A percentile compares a stretch with the other conserved stretches of the same genome.
phyloP scores from a whole-genome alignment of 2,888 invertebrate genomes.

The Cistogaster globosa region DNA sequence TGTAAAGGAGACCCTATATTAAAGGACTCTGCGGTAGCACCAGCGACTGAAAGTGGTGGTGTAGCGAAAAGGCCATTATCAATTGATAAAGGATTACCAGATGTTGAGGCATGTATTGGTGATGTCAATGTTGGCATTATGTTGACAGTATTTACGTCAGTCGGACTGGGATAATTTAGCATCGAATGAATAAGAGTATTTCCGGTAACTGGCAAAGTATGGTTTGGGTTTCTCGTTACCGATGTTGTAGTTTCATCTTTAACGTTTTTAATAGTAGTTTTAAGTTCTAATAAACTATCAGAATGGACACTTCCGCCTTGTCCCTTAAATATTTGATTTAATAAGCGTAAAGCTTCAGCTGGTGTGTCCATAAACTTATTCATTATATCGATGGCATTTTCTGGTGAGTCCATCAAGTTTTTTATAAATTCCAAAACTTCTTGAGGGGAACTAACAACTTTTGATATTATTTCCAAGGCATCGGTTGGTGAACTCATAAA shows the following conservation, averaged over 20 bases:
- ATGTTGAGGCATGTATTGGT: conserved; percentile 18
- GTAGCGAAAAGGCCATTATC: conserved; percentile 38
- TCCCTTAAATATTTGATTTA: conserved; percentile 82
- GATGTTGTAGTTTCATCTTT: not conserved
- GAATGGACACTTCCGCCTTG: conserved; percentile 39
- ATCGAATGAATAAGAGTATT: conserved; percentile 77
- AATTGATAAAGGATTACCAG: conserved; percentile 13
- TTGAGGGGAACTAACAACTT: conserved; percentile 82
- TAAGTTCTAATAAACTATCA: not conserved
- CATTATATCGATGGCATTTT: conserved; percentile 82
- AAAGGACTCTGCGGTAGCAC: conserved; percentile 22
- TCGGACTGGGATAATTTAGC: conserved; percentile 74
- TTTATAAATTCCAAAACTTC: conserved; percentile 82
- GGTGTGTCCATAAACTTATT: conserved; percentile 83
- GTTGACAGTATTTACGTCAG: conserved; percentile 36
- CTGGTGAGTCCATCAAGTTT: conserved; percentile 83
- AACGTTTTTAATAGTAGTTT: not conserved
- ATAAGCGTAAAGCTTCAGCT: conserved; percentile 81
- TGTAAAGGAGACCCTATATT: conserved; percentile 49
- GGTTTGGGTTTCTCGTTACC: not conserved
- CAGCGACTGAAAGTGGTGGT: conserved; percentile 33
- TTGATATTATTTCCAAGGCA: conserved; percentile 83
- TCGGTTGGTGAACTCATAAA: conserved; percentile 83
- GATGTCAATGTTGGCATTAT: conserved; percentile 32
- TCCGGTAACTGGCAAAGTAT: conserved; percentile 58